phyloP scores from a whole-genome alignment of 2,888 invertebrate genomes.

The Polydrusus pterygomalis region DNA sequence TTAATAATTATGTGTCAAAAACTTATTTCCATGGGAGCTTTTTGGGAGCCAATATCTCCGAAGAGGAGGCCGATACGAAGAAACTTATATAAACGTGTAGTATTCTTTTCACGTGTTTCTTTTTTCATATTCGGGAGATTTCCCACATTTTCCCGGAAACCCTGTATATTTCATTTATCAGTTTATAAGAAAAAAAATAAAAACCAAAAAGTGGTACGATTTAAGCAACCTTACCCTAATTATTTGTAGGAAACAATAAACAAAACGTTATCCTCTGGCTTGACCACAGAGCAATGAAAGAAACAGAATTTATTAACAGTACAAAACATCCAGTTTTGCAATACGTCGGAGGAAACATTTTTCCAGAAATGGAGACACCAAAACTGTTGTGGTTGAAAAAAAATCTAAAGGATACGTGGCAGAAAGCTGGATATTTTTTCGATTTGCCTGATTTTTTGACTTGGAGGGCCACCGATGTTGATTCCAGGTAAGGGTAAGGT shows the following conservation, averaged over 20 bases:
- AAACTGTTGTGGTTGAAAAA: constrained; percentile 95
- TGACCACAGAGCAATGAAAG: constrained; percentile 89
- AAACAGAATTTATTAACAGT: constrained; percentile 87
- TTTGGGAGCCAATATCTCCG: too few relatives aligned
- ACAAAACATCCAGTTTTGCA: constrained; percentile 84
- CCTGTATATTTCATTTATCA: too few relatives aligned
- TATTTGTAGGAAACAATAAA: constrained; percentile 75
- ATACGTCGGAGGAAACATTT: constrained; percentile 93
- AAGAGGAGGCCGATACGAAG: too few relatives aligned
- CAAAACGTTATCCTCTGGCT: constrained; percentile 94
- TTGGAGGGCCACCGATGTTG: constrained; percentile 89
- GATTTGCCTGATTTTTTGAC: constrained; percentile 96
- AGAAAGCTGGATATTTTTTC: constrained; percentile 84
- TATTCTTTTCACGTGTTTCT: too few relatives aligned
- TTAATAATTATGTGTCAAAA: too few relatives aligned
- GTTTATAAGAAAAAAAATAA: too few relatives aligned
- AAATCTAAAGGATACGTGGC: constrained; percentile 81
- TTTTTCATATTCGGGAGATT: too few relatives aligned
- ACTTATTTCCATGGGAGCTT: too few relatives aligned
- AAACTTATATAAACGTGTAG: too few relatives aligned
- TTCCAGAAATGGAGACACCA: constrained; percentile 97
- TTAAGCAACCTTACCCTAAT: too few relatives aligned
- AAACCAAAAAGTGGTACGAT: too few relatives aligned
- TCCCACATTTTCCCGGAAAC: too few relatives aligned
- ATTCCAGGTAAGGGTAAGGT: constrained; percentile 80